Conservation (phyloP, 2,797 vertebrate species). For the Halcyon smyrnensis region DNA sequence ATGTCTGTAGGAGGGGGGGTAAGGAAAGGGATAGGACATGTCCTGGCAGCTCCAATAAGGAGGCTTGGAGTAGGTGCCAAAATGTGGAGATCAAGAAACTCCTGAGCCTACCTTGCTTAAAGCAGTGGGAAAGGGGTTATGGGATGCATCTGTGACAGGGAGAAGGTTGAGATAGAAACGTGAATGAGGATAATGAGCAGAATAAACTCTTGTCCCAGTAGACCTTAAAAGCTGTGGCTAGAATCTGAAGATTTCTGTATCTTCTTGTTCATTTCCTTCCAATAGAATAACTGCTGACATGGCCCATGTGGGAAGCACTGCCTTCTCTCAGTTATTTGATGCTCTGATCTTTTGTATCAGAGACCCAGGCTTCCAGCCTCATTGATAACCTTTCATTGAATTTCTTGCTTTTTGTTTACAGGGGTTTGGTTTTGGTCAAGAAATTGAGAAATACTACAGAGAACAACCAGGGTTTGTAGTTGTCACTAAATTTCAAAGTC, state of each 20-base stretch:
- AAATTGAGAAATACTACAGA: not conserved
- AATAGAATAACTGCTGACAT: not conserved
- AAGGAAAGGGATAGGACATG: not conserved
- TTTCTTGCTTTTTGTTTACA: not conserved
- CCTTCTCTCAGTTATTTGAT: not conserved
- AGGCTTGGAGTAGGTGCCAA: accelerated
- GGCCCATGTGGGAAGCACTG: not conserved
- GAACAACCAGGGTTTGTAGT: not conserved
- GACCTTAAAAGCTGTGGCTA: not conserved
- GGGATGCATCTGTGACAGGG: not conserved
- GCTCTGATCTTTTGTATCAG: not conserved
- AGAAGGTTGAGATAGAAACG: not conserved
- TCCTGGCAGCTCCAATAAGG: not conserved
- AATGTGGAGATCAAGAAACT: not conserved
- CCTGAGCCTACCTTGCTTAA: not conserved
- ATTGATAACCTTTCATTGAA: not conserved
- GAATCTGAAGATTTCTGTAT: not conserved
- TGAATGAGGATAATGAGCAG: not conserved
- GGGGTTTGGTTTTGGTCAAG: not conserved
- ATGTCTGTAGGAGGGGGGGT: not conserved
- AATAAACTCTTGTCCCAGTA: not conserved
- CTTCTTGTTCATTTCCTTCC: not conserved
- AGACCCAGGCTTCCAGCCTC: not conserved
- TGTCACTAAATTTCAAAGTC: not conserved
- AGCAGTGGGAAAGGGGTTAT: too few relatives aligned